Conservation (phyloP, 1,140 invertebrate species). For the Solenopsis fugax region DNA sequence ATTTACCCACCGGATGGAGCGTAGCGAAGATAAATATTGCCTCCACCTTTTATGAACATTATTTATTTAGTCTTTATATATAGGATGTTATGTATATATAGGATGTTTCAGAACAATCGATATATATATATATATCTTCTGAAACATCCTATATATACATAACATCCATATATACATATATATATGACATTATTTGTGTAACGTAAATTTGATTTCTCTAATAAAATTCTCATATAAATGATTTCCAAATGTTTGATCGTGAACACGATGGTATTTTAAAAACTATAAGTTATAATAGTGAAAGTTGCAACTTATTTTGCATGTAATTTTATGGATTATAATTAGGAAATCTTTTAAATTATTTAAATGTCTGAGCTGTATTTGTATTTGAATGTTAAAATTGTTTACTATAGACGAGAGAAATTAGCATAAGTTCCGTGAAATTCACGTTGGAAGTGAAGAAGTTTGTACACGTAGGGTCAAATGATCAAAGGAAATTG, state of each 20-base stretch:
- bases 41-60: neutral
- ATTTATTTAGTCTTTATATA: neutral
- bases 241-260: neutral
- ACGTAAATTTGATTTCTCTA: neutral
- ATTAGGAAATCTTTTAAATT: neutral
- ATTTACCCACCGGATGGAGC: neutral
- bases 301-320: neutral
- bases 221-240: neutral
- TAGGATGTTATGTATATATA: neutral
- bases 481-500: slow-evolving; percentile 54
- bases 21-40: slow-evolving; percentile 4
- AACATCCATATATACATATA: no score
- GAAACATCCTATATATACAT: no score
- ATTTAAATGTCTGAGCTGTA: neutral
- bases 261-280: neutral
- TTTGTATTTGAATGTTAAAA: slow-evolving; percentile 4
- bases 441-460: slow-evolving; percentile 12
- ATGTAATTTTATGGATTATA: neutral
- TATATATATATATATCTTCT: neutral
- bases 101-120: neutral
- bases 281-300: neutral
- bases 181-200: neutral
- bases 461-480: slow-evolving; percentile 27
- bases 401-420: neutral
- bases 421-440: neutral